phyloP scores from a whole-genome alignment of 2,797 vertebrate genomes.

The Sebastes taczanowskii region DNA sequence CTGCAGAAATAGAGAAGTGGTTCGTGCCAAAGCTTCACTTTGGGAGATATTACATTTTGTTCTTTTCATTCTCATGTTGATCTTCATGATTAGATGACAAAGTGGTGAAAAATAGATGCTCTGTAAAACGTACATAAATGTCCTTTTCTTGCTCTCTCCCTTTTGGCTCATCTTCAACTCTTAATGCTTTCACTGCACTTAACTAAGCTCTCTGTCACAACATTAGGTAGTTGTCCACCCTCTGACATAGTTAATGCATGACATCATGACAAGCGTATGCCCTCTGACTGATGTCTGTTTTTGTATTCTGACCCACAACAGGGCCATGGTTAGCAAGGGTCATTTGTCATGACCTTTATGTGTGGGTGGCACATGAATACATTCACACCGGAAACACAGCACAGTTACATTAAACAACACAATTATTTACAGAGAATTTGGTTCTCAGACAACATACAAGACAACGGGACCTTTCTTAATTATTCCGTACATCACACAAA shows the following conservation, averaged over 20 bases:
- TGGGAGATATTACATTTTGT: not conserved
- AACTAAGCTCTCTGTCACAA: not conserved
- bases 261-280: slow-evolving; percentile 36
- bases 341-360: slow-evolving; percentile 27
- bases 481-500: not conserved
- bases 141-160: not conserved
- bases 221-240: not conserved
- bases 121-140: not conserved
- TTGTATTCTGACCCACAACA: slow-evolving; percentile 38
- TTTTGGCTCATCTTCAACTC: slow-evolving; percentile 1
- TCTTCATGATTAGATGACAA: not conserved
- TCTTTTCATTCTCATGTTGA: not conserved
- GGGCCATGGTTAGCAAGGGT: slow-evolving; percentile 5
- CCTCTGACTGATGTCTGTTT: slow-evolving; percentile 47
- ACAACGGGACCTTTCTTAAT: not conserved
- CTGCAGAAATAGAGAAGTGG: not conserved
- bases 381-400: not conserved
- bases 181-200: slow-evolving; percentile 2
- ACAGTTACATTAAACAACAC: not conserved
- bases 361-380: not conserved
- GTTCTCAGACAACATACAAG: not conserved
- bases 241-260: slow-evolving; percentile 32
- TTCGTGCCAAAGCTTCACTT: not conserved
- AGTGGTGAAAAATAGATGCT: not conserved
- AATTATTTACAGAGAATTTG: not conserved